Base-by-base conservation (phyloP, 2,113 vertebrate species). In the Dasypus novemcinctus region DNA sequence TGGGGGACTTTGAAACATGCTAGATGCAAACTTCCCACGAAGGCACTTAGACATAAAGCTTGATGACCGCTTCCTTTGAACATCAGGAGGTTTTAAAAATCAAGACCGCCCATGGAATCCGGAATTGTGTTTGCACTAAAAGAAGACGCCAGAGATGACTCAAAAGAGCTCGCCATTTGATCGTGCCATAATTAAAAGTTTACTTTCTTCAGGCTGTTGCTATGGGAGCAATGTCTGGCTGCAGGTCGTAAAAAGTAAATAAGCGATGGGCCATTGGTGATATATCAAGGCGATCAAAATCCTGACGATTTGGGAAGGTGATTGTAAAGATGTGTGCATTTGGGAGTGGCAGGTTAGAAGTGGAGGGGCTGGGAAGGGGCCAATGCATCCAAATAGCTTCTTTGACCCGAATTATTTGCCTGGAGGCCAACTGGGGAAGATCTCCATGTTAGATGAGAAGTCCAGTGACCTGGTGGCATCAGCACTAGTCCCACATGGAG, bases 1-100 rank as follows among this genome's bases (percentile, higher is more conserved):
- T 57, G 75, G 69, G 80, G 78, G 93, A 82, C 79, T 98, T 96
- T 96, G 94, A 96, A 96, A 97, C 91, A 61, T 0, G 18, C 64
- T 85, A 81, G 97, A 96, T 80, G 80, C 94, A 97, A 96, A 83
- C 78, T 95, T 72, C 15, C 87, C 91, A 79, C 87, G 64, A 14
- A 54, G 96, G 79, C 79, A n/a, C 94, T 97, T 86, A 0, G 95
- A 96, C 79, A 96, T 90, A 52, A 91, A 96, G 23, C 21, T 21
- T 13, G 63, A 7, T 3, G 21, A 15, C 71, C 59, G 12, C 52
- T 15, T 13, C 54, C 82, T 84, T 36, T 94, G 61, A 97, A 95
- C 85, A 78, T 81, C 91, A 36, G 38, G 75, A n/a, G 64, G 81
- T 33, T 97, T 87, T 96, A 94, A 89, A 95, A 94, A 71, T 43